Conservation (phyloP, 2,113 vertebrate genomes). For the Istiophorus platypterus region DNA sequence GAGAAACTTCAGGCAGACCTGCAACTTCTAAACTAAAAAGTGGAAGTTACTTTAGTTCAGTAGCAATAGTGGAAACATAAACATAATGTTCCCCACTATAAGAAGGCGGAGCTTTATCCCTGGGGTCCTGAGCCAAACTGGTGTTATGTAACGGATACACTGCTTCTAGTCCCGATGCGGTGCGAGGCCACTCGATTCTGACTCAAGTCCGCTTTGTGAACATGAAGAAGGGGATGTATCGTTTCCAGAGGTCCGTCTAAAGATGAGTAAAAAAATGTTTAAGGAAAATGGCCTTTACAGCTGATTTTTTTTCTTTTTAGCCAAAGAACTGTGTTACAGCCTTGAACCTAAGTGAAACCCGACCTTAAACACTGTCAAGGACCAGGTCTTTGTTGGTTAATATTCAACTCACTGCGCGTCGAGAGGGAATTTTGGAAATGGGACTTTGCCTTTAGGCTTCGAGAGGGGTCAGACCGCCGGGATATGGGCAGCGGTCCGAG, state of each 20-base stretch:
- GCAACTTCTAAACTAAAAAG: conserved; percentile 8
- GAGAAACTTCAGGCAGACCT: background rate
- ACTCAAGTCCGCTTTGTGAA: background rate
- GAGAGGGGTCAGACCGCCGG: background rate
- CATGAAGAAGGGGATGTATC: background rate
- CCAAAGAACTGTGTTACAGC: background rate
- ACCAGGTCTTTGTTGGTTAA: conserved; percentile 40
- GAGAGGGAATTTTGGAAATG: conserved; percentile 26
- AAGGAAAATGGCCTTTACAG: background rate
- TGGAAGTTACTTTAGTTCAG: conserved; percentile 1
- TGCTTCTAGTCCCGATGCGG: conserved; percentile 59
- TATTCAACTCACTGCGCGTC: conserved; percentile 55
- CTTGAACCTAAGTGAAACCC: conserved; percentile 30
- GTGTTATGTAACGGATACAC: conserved; percentile 74
- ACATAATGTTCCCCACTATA: conserved; percentile 48
- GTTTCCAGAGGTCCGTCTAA: background rate
- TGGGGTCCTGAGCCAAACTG: conserved; percentile 62
- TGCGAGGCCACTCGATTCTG: conserved; percentile 10
- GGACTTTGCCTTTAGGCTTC: conserved; percentile 9
- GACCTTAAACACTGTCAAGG: conserved; percentile 34
- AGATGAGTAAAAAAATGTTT: background rate
- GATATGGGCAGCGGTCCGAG: conserved; percentile 82
- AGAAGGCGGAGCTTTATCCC: conserved; percentile 75
- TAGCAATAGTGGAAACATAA: conserved; percentile 33
- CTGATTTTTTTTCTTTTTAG: conserved; percentile 6